These are phyloP conservation scores for Acleris cristana DNA, from an alignment of 2,888 invertebrate species.

Conservation along the genomic window DNA sequence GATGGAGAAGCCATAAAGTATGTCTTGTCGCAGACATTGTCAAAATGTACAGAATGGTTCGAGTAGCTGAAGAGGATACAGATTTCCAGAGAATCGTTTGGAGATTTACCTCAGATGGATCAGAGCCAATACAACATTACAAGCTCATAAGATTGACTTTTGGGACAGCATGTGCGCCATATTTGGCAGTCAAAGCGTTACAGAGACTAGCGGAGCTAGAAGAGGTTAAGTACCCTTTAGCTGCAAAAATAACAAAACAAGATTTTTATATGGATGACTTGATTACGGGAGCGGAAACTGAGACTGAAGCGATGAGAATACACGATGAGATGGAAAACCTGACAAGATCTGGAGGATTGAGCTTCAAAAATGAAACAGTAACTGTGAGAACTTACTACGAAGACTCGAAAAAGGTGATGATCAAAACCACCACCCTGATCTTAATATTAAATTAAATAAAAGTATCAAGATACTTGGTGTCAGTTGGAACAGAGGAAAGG, in stretches of 20 bases:
- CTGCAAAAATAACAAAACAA: conserved; percentile 34
- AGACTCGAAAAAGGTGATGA: background rate
- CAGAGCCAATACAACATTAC: conserved; percentile 8
- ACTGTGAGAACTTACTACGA: conserved; percentile 17
- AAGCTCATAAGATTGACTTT: conserved; percentile 9
- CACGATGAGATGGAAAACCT: conserved; percentile 40
- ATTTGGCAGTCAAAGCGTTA: conserved; percentile 21
- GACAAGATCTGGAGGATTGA: conserved; percentile 40
- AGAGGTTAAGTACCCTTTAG: conserved; percentile 24
- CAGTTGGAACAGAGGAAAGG: conserved; percentile 42
- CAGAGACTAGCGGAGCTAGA: conserved; percentile 37
- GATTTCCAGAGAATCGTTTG: conserved; percentile 6
- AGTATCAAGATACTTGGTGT: conserved; percentile 45
- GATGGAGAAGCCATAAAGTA: background rate
- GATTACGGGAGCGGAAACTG: conserved; percentile 38
- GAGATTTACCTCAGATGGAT: conserved; percentile 3
- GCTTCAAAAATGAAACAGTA: conserved; percentile 43
- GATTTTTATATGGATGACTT: conserved; percentile 41
- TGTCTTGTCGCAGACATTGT: background rate
- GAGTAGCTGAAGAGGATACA: conserved; percentile 15
- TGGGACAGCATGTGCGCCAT: conserved; percentile 13
- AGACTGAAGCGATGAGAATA: conserved; percentile 38
- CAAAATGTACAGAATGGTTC: conserved; percentile 23
- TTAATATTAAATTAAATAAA: conserved; percentile 36
- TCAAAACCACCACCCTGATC: conserved; percentile 4